phyloP scores from a whole-genome alignment of 2,113 vertebrate species.

The Scolopax mira region DNA sequence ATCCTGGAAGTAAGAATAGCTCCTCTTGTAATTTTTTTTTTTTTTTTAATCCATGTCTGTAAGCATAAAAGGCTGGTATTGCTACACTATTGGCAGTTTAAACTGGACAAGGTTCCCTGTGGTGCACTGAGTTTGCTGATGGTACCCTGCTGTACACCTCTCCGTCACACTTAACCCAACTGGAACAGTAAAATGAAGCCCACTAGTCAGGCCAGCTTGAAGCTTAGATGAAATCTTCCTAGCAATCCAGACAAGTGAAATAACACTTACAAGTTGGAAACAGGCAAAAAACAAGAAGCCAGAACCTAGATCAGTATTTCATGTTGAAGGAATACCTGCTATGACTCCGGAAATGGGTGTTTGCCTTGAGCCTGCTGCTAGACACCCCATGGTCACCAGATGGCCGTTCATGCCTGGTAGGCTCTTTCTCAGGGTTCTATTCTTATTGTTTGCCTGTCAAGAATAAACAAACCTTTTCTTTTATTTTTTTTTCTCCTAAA shows the following conservation, averaged over 20 bases:
- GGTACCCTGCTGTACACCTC: background rate
- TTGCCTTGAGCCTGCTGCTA: background rate
- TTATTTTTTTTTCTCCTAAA: background rate
- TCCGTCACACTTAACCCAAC: background rate
- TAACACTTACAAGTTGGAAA: background rate
- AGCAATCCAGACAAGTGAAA: background rate
- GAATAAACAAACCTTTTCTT: background rate
- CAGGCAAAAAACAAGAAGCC: background rate
- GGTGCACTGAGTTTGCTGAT: background rate
- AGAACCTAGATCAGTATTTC: background rate
- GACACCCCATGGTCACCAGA: background rate
- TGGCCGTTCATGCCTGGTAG: background rate
- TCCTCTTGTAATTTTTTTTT: background rate
- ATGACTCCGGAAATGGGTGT: background rate
- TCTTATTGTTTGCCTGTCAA: background rate
- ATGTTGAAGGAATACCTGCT: background rate
- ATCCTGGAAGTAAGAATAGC: background rate
- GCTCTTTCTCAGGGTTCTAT: background rate
- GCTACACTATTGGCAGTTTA: background rate
- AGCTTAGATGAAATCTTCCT: background rate
- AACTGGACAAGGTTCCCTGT: background rate
- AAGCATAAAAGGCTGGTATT: background rate
- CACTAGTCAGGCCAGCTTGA: background rate
- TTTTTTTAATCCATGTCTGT: background rate
- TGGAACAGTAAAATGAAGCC: background rate